Evolutionary conservation across 2,113 vertebrate species (phyloP).

Genomic region (Heterochromis multidens): DNA sequence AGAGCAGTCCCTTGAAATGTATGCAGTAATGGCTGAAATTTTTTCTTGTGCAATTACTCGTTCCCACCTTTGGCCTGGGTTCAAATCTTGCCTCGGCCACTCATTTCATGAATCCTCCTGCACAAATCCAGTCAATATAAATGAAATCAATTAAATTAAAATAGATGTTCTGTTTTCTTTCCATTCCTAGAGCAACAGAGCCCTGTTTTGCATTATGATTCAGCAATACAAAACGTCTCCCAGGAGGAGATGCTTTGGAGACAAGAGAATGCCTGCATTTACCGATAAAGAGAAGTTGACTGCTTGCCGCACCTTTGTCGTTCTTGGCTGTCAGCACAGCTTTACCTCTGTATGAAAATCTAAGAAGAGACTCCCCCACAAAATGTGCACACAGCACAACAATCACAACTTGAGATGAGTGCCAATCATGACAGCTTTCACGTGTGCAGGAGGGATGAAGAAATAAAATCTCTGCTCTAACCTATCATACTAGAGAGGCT

Average conservation of each 20-base stretch:
- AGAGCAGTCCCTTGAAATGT: slow-evolving; percentile 22
- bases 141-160: slow-evolving; percentile 33
- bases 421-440: slow-evolving; percentile 63
- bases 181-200: background rate
- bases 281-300: slow-evolving; percentile 33
- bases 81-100: slow-evolving; percentile 1
- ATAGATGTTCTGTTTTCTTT: slow-evolving; percentile 30
- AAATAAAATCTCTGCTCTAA: slow-evolving; percentile 39
- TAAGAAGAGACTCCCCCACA: slow-evolving; percentile 20
- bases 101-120: slow-evolving; percentile 22
- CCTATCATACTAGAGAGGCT: slow-evolving; percentile 54
- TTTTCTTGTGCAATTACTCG: slow-evolving; percentile 34
- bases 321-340: slow-evolving; percentile 23
- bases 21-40: slow-evolving; percentile 29
- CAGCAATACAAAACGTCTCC: slow-evolving; percentile 9
- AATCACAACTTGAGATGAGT: slow-evolving; percentile 55
- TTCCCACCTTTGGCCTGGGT: slow-evolving; percentile 31
- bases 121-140: slow-evolving; percentile 38
- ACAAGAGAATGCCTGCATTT: slow-evolving; percentile 30
- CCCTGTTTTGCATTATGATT: slow-evolving; percentile 34
- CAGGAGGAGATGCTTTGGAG: slow-evolving; percentile 6
- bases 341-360: slow-evolving; percentile 36
- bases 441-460: background rate
- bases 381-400: slow-evolving; percentile 46
- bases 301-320: background rate